A percentile compares a stretch with the other conserved stretches of the same genome.
Conservation (phyloP, 2,888 invertebrate genomes). For the Caenorhabditis panamensis region DNA sequence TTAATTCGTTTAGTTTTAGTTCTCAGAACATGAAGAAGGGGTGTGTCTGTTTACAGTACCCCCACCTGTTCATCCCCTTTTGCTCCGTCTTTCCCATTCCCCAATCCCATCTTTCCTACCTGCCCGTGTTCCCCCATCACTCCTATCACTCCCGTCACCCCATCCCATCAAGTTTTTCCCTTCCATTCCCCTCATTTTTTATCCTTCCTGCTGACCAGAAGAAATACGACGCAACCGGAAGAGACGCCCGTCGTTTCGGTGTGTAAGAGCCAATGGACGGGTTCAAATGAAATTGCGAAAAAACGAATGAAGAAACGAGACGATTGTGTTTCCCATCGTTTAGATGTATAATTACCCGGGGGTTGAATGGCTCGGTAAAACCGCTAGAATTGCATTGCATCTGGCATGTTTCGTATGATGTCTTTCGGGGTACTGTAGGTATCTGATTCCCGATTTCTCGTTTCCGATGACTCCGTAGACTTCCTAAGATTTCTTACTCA, state of each 20-base stretch:
- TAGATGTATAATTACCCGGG: constrained; percentile 43
- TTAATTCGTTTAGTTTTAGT: constrained; percentile 11
- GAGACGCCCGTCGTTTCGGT: constrained; percentile 21
- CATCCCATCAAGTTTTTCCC: constrained; percentile 8
- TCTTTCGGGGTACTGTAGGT: too few relatives aligned
- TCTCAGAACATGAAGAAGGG: background rate
- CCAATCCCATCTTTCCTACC: background rate
- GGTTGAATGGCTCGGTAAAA: constrained; percentile 20
- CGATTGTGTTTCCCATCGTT: constrained; percentile 47
- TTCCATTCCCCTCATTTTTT: constrained; percentile 21
- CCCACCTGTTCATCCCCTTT: background rate
- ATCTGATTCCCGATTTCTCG: too few relatives aligned
- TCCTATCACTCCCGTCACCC: constrained; percentile 4
- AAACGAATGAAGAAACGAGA: constrained; percentile 28
- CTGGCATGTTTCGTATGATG: too few relatives aligned
- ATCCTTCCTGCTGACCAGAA: constrained; percentile 33
- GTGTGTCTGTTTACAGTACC: background rate
- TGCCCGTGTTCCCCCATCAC: background rate
- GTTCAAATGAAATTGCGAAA: constrained; percentile 46
- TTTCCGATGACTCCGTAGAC: too few relatives aligned
- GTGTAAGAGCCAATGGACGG: constrained; percentile 26
- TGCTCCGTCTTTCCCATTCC: background rate
- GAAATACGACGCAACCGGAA: constrained; percentile 6
- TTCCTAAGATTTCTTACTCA: too few relatives aligned
- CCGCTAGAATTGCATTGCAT: constrained; percentile 36